Percentiles rank a stretch among this genome's conserved stretches.
Evolutionary conservation across 53 echinoderm and acorn worm genomes (phyloP).

Genomic region (Temnopleurus reevesii): DNA sequence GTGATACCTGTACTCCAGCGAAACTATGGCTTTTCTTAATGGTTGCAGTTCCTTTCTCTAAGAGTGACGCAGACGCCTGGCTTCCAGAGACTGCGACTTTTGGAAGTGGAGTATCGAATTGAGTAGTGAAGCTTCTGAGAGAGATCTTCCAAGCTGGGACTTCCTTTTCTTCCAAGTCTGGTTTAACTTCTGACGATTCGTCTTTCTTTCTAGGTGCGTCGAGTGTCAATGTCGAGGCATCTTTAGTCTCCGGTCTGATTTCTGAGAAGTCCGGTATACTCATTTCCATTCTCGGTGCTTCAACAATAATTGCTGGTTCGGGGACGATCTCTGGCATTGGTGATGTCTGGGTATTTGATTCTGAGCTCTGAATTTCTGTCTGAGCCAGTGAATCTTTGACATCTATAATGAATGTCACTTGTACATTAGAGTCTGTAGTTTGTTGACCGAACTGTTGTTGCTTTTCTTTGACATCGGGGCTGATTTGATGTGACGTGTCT

Average conservation of each 20-base stretch:
- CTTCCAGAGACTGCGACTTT: background rate
- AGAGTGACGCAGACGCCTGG: slow-evolving; percentile 26
- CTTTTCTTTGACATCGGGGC: background rate
- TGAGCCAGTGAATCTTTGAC: background rate
- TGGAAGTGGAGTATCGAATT: slow-evolving; percentile 28
- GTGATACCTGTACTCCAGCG: slow-evolving; percentile 50
- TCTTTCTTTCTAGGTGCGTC: background rate
- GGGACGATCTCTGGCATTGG: slow-evolving; percentile 7
- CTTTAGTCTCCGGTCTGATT: background rate
- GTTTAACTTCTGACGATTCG: background rate
- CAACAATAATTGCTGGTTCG: slow-evolving; percentile 30
- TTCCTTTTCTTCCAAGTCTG: background rate
- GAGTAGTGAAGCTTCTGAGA: slow-evolving; percentile 4
- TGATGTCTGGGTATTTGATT: slow-evolving; percentile 16
- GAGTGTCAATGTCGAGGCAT: slow-evolving; percentile 13
- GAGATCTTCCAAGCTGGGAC: slow-evolving; percentile 40
- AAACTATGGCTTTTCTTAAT: background rate
- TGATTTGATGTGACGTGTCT: background rate
- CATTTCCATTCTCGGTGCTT: background rate
- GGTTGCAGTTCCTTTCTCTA: slow-evolving; percentile 37
- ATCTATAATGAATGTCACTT: background rate
- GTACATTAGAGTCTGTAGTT: background rate
- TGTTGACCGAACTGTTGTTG: background rate
- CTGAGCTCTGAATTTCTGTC: background rate
- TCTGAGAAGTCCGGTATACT: background rate